phyloP scores from a whole-genome alignment of 23 tunicate genomes.

The Phallusia fumigata region DNA sequence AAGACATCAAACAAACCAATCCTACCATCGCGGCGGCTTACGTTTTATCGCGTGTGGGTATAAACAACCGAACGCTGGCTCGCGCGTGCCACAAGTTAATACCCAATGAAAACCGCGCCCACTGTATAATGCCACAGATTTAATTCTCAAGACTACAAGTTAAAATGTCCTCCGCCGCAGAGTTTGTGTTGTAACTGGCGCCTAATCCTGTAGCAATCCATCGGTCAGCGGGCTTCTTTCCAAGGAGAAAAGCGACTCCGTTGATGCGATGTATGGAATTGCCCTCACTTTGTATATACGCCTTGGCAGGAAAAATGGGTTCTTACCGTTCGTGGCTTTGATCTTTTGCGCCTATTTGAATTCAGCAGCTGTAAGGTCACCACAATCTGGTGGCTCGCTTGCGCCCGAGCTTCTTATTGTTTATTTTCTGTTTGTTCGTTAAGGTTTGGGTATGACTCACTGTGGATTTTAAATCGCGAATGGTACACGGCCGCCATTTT shows the following conservation, averaged over 20 bases:
- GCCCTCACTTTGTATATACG: background rate
- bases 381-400: background rate
- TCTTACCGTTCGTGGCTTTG: background rate
- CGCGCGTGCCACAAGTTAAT: too few species aligned
- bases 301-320: background rate
- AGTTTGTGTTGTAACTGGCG: background rate
- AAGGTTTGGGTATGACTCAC: background rate
- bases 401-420: background rate
- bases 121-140: too few species aligned
- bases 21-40: too few species aligned
- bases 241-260: background rate
- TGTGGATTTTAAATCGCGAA: background rate
- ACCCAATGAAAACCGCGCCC: too few species aligned
- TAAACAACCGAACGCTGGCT: too few species aligned
- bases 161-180: background rate
- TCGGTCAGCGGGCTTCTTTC: background rate
- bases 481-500: background rate
- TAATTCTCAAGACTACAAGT: too few species aligned
- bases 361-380: background rate
- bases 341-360: background rate
- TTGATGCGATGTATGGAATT: background rate
- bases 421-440: background rate
- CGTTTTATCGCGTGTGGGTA: too few species aligned
- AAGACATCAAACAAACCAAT: too few species aligned
- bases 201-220: background rate